Base-by-base conservation (phyloP, 2,888 invertebrate genomes). In the Callimorpha dominula region DNA sequence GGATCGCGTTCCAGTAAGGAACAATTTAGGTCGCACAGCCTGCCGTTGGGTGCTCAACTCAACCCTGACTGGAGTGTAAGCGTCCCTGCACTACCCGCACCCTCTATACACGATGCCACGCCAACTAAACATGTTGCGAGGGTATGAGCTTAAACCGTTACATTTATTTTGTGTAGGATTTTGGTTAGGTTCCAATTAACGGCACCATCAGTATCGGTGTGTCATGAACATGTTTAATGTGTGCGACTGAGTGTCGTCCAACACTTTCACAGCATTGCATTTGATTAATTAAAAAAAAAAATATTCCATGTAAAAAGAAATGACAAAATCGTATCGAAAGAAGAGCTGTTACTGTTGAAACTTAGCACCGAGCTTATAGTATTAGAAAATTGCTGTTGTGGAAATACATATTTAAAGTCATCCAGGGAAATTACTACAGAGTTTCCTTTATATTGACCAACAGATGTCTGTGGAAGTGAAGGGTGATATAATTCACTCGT, bases 1-100 rank as follows among this genome's bases (percentile, higher is more conserved):
- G 76, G 71, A 75, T 75, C 72, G 57, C 81, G 79, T 67, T 76
- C 77, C 80, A 87, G 73, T 76, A 93, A 94, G 88, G 97, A 97
- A 83, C 96, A 96, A 90, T 96, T 94, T 87, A 96, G 97, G 62
- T 97, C 97, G 77, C 96, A 96, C 89, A 97, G 97, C 85, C 86
- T 97, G 84, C 97, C 97, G 20, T 88, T 97, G 49, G 96, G 96
- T 86, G 94, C 96, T 69, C 96, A 96, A 84, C 90, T 97, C 78
- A 91, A 91, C 87, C 87, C 94, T 9, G 95, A 95, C 79, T 94
- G 95, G 95, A 83, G 84, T 74, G 91, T 95, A 74, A 87, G 82
- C 76, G 87, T 87, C 81, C 90, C 92, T 67, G 85, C 87, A 71
- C 84, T 71, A 72, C 79, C 73, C 63, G 79, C 67, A 76, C 86